Base-by-base conservation (phyloP, 2,113 vertebrate species). In the Rutilus rutilus region DNA sequence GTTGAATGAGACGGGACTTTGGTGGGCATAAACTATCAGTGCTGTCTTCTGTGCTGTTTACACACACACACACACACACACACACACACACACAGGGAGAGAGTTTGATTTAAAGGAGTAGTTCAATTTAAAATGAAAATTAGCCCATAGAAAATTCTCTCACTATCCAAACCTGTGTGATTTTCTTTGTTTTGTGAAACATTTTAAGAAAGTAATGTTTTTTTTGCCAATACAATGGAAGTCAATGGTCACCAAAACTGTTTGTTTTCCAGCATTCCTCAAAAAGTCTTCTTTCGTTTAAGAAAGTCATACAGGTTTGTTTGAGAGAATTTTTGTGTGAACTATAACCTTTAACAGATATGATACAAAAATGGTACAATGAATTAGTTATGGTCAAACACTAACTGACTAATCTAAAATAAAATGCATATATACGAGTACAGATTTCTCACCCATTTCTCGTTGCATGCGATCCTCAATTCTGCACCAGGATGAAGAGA, bases 1-100 rank as follows among this genome's bases (percentile, higher is more conserved):
- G 76, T 96, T 97, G 90, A 97, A 97, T 0, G 97, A 97, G 0
- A 84, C 91, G 0, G 10, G 67, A 90, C 95, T 95, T n/a, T 94
- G 94, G 23, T 94, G 93, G 60, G 93, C 93, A 65, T 90, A 94
- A 11, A 94, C 91, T 4, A 95, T 94, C 78, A 95, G 88, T 8
- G 71, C 92, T 0, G 90, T 92, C 89, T 92, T 92, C 64, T 89
- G 86, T 69, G 91, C 92, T 94, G 88, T 2, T 54, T 2, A 4
- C 36, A 39, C 36, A 39, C 36, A 39, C 36, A 39, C 6, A 39
- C 36, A 39, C 36, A 39, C 36, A 39, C 6, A 39, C 36, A 39
- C 36, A 39, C 6, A 39, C 42, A 42, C 42, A 42, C 39, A 42
- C 1, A 33, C 33, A 1, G 42, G 8, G 42, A 42, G 42, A 42